phyloP scores from a whole-genome alignment of 2,797 vertebrate species.

The Ctenosaura bakeri region DNA sequence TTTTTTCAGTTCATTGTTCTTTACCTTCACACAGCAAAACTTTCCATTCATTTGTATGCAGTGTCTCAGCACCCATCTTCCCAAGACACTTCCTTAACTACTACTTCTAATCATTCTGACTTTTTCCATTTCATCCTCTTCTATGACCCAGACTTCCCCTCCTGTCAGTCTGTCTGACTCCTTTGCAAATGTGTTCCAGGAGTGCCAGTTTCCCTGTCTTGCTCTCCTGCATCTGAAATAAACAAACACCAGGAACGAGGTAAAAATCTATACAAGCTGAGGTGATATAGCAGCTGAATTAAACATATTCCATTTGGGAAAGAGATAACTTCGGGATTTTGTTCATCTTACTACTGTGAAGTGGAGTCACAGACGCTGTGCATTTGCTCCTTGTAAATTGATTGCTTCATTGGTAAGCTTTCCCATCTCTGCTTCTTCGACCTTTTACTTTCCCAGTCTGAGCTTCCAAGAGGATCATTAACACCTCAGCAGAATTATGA shows the following conservation, averaged over 20 bases:
- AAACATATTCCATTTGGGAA: conserved; percentile 30
- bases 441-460: conserved; percentile 1
- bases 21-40: neutral
- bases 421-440: conserved; percentile 20
- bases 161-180: conserved; percentile 23
- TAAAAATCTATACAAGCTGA: conserved; percentile 28
- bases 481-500: neutral
- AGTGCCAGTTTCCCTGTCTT: neutral
- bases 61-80: neutral
- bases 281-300: conserved; percentile 33
- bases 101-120: conserved; percentile 20
- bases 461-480: neutral
- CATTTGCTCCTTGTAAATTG: conserved; percentile 11
- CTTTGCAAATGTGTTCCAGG: conserved; percentile 26
- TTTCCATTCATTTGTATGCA: conserved; percentile 23
- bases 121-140: conserved; percentile 18
- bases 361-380: neutral
- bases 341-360: conserved; percentile 13
- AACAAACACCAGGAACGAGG: conserved; percentile 13
- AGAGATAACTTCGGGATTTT: conserved; percentile 33
- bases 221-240: neutral
- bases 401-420: conserved; percentile 30
- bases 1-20: neutral
- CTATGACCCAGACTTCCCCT: conserved; percentile 16
- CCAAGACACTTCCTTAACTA: conserved; percentile 9